These are phyloP conservation scores for Euthynnus affinis DNA, from an alignment of 2,797 vertebrate species.

Conservation along the genomic window DNA sequence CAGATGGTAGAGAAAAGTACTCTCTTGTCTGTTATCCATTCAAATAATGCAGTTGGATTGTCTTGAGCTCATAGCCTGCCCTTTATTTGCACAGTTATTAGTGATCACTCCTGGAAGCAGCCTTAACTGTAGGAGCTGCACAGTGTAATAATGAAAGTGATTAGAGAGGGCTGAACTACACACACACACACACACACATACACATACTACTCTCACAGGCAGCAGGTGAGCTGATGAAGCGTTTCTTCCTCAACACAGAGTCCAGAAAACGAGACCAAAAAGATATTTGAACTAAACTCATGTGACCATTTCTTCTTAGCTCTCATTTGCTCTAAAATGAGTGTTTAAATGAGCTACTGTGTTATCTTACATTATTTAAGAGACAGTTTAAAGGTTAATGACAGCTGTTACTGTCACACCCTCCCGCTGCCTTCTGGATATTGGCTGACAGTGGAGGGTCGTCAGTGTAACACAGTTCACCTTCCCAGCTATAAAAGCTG, in stretches of 20 bases:
- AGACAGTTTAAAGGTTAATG: not conserved
- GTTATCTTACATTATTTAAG: not conserved
- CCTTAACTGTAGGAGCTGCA: constrained; percentile 13
- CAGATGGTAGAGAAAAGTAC: constrained; percentile 15
- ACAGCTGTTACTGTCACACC: not conserved
- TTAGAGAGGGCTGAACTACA: not conserved
- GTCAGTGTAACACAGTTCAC: too few species aligned
- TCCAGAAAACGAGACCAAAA: not conserved
- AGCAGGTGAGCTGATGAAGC: constrained; percentile 25
- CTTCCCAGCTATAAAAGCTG: too few species aligned
- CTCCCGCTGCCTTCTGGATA: too few species aligned
- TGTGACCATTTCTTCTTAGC: not conserved
- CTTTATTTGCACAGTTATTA: constrained; percentile 36
- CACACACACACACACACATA: constrained; percentile 2
- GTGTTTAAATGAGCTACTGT: not conserved
- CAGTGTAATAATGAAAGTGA: constrained; percentile 19
- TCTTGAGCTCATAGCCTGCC: constrained; percentile 10
- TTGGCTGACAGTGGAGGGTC: too few species aligned
- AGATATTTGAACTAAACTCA: not conserved
- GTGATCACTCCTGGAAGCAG: not conserved
- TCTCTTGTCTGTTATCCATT: constrained; percentile 3
- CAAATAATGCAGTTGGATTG: constrained; percentile 19
- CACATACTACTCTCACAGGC: not conserved
- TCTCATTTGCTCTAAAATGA: not conserved
- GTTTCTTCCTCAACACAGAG: not conserved